Conservation (phyloP, 2,797 vertebrate species). For the Spea hammondii region DNA sequence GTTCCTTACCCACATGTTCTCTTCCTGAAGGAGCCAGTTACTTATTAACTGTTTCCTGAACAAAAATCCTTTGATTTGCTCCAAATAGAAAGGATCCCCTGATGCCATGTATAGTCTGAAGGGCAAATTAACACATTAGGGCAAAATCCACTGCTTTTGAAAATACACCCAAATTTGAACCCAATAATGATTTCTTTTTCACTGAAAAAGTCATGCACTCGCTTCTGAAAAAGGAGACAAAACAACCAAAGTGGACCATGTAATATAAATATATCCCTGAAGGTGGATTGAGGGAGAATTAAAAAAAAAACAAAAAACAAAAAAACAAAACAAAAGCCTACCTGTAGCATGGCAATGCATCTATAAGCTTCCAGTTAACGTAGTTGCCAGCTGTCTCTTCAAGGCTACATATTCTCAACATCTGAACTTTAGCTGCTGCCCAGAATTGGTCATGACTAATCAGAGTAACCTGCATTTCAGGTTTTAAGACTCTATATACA, state of each 20-base stretch:
- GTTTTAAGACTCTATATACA: conserved; percentile 57
- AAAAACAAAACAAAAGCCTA: background rate
- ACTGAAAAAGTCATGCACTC: background rate
- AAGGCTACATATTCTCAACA: conserved; percentile 46
- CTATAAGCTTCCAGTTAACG: conserved; percentile 63
- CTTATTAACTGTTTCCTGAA: conserved; percentile 59
- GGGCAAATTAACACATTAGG: background rate
- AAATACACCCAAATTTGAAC: background rate
- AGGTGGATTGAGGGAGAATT: too few relatives aligned
- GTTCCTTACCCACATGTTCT: conserved; percentile 59
- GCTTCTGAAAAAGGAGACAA: too few relatives aligned
- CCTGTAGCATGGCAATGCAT: conserved; percentile 59
- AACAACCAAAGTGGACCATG: too few relatives aligned
- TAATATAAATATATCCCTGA: too few relatives aligned
- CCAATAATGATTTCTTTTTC: background rate
- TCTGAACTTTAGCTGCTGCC: conserved; percentile 60
- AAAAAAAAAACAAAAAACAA: too few relatives aligned
- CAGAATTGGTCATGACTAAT: conserved; percentile 57
- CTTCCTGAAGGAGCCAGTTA: conserved; percentile 61
- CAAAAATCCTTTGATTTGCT: conserved; percentile 57
- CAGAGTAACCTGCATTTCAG: conserved; percentile 46
- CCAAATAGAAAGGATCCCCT: conserved; percentile 57
- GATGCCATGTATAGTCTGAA: conserved; percentile 53
- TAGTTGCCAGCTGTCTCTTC: conserved; percentile 57
- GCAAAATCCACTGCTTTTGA: too few relatives aligned